Evolutionary conservation across 2,797 vertebrate genomes (phyloP).

Genomic region (Polyboroides typus): DNA sequence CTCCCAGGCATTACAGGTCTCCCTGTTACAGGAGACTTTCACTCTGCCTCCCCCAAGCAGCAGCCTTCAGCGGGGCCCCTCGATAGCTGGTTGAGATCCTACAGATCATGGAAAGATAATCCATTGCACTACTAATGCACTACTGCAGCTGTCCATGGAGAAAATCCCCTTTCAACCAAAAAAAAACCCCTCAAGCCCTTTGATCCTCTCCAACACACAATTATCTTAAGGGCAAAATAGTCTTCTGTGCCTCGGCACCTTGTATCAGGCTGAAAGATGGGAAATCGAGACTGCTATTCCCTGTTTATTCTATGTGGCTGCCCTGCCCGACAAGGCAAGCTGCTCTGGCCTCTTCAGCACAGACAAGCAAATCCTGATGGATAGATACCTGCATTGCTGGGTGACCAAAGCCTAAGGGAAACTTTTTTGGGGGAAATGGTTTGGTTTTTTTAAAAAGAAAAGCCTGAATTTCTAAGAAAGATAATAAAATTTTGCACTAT

Average conservation of each 20-base stretch:
- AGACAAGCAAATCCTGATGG: background rate
- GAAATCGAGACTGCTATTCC: conserved; percentile 43
- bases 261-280: conserved; percentile 8
- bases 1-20: background rate
- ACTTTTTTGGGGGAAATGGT: fast-evolving
- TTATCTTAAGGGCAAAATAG: conserved; percentile 64
- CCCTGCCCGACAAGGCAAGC: background rate
- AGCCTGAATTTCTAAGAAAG: background rate
- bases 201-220: conserved; percentile 62
- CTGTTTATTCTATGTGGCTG: conserved; percentile 27
- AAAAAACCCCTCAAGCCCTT: conserved; percentile 32
- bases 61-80: conserved; percentile 33
- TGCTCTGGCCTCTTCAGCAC: background rate
- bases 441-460: background rate
- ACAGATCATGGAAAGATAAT: conserved; percentile 60
- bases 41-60: conserved; percentile 36
- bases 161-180: conserved; percentile 60
- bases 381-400: background rate
- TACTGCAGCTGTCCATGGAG: conserved; percentile 53
- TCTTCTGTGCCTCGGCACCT: conserved; percentile 33
- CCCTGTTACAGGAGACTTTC: conserved; percentile 42
- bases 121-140: conserved; percentile 40
- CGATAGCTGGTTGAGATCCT: conserved; percentile 43
- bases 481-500: background rate
- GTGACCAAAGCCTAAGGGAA: background rate